Conservation (phyloP, 2,888 invertebrate species). For the Noctua janthina region DNA sequence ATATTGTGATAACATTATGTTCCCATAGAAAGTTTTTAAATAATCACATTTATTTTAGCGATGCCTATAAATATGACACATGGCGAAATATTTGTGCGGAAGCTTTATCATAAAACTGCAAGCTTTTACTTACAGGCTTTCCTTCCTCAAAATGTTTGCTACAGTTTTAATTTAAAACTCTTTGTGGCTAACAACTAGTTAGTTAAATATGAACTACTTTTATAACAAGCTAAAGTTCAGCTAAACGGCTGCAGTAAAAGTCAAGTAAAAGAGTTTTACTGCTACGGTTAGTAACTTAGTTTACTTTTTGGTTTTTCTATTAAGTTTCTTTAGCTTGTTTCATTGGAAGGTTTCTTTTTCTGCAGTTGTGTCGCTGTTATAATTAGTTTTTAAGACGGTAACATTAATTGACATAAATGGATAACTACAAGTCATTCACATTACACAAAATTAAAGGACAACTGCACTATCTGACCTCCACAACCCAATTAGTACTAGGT, state of each 20-base stretch:
- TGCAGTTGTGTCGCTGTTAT: constrained; percentile 12
- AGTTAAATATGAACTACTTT: constrained; percentile 62
- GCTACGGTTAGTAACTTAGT: constrained; percentile 32
- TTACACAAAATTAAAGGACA: not conserved
- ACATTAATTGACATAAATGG: not conserved
- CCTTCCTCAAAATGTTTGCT: not conserved
- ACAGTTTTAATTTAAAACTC: constrained; percentile 69
- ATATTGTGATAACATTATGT: not conserved
- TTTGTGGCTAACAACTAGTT: constrained; percentile 63
- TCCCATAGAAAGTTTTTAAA: not conserved
- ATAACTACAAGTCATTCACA: not conserved
- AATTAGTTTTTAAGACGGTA: constrained; percentile 7
- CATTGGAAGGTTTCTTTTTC: constrained; percentile 9
- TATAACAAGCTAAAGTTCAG: constrained; percentile 59
- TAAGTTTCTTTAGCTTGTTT: constrained; percentile 34
- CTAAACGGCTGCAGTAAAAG: constrained; percentile 44
- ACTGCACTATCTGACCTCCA: not conserved
- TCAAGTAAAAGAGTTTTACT: constrained; percentile 44
- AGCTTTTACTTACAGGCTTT: not conserved
- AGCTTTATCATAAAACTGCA: not conserved
- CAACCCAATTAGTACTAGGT: too few relatives aligned
- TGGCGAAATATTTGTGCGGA: not conserved
- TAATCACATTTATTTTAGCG: not conserved
- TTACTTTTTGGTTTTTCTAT: constrained; percentile 31
- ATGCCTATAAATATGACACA: not conserved